A percentile compares a stretch with the other conserved stretches of the same genome.
These are phyloP conservation scores for Catamblyrhynchus diadema DNA, from an alignment of 2,797 vertebrate genomes.

Conservation along the genomic window DNA sequence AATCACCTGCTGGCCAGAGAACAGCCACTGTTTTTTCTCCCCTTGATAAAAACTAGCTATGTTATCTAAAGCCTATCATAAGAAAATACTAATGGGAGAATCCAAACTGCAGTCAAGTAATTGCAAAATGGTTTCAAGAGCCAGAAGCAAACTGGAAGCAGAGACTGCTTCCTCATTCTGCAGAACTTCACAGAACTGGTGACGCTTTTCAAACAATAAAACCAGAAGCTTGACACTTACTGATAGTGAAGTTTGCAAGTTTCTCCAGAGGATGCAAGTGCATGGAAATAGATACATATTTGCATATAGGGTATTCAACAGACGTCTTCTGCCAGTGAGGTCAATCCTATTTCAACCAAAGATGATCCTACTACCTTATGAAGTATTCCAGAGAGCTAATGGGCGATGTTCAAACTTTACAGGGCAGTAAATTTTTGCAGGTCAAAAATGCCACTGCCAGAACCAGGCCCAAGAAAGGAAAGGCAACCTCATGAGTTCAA, in stretches of 20 bases:
- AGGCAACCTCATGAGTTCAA: neutral
- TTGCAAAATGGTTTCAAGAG: neutral
- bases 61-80: neutral
- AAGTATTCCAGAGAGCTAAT: neutral
- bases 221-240: neutral
- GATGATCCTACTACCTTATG: neutral
- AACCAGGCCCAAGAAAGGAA: neutral
- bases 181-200: neutral
- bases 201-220: neutral
- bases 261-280: neutral
- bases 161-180: neutral
- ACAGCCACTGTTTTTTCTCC: neutral
- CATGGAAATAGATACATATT: neutral
- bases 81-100: neutral
- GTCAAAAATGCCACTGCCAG: neutral
- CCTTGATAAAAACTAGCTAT: neutral
- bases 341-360: neutral
- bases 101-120: neutral
- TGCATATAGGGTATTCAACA: neutral
- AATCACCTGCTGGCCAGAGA: neutral
- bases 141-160: neutral
- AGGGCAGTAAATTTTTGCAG: neutral
- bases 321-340: neutral
- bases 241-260: neutral
- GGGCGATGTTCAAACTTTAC: neutral